Percentiles rank a stretch among this genome's conserved stretches.
phyloP scores from a whole-genome alignment of 92 coral and sea anemone genomes.

The Meandrina meandrites region DNA sequence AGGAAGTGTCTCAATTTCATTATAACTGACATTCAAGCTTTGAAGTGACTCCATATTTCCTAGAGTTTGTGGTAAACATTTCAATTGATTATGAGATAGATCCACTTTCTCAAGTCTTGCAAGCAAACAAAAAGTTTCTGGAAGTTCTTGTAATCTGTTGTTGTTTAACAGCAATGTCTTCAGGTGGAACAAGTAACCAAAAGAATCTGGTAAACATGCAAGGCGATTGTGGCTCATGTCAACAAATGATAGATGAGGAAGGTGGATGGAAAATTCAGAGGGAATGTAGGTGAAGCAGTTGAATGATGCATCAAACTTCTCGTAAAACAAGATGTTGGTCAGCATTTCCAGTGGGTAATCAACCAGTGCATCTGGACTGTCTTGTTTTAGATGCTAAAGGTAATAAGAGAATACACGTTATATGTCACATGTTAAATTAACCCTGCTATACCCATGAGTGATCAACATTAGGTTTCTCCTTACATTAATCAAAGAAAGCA shows the following conservation, averaged over 20 bases:
- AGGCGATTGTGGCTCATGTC: conserved; percentile 87
- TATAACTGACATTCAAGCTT: conserved; percentile 84
- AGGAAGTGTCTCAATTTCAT: conserved; percentile 82
- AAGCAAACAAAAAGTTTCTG: conserved; percentile 78
- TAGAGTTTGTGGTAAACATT: conserved; percentile 70
- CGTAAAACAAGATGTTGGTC: conserved; percentile 81
- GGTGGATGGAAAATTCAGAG: conserved; percentile 80
- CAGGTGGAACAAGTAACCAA: conserved; percentile 88
- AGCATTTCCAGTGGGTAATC: conserved; percentile 76
- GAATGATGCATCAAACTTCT: conserved; percentile 83
- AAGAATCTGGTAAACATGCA: conserved; percentile 82
- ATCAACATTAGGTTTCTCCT: no score
- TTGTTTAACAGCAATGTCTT: conserved; percentile 82
- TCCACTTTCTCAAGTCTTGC: conserved; percentile 83
- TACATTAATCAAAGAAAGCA: no score
- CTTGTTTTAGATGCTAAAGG: conserved; percentile 65
- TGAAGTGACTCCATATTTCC: conserved; percentile 77
- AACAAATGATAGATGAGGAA: conserved; percentile 86
- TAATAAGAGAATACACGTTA: neutral
- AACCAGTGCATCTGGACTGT: conserved; percentile 69
- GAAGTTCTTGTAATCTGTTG: conserved; percentile 80
- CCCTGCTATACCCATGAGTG: neutral
- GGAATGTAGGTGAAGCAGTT: conserved; percentile 84
- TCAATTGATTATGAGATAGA: conserved; percentile 82
- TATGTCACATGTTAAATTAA: neutral